A percentile compares a stretch with the other conserved stretches of the same genome.
phyloP scores from a whole-genome alignment of 1,140 invertebrate genomes.

The Neodiprion virginianus region DNA sequence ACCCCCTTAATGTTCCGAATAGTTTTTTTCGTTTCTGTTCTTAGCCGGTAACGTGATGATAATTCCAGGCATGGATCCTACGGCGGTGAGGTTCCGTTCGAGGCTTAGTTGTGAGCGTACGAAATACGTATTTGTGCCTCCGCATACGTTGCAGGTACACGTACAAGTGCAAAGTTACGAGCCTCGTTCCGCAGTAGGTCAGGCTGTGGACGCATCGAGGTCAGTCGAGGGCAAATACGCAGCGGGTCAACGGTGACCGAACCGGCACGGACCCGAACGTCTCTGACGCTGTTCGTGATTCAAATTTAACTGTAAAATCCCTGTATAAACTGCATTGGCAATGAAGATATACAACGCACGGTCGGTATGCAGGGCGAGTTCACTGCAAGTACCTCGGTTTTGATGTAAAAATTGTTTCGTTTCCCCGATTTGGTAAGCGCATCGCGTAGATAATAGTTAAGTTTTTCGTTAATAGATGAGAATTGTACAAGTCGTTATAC shows the following conservation, averaged over 20 bases:
- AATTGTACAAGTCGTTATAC: no score
- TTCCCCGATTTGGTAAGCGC: no score
- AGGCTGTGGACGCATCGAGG: constrained; percentile 54
- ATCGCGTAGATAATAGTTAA: no score
- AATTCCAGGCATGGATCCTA: neutral
- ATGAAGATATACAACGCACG: no score
- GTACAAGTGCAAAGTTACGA: neutral
- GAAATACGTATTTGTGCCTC: neutral
- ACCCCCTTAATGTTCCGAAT: neutral
- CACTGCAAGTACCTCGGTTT: no score
- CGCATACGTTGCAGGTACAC: constrained; percentile 6
- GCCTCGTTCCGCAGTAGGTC: constrained; percentile 48
- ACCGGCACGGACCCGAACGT: constrained; percentile 2
- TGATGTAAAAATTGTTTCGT: no score
- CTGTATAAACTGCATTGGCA: neutral
- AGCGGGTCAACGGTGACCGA: constrained; percentile 4
- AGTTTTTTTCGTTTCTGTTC: neutral
- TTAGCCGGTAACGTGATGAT: neutral
- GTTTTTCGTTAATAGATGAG: no score
- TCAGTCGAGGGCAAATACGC: constrained; percentile 46
- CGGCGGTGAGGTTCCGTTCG: neutral
- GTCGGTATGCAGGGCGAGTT: no score
- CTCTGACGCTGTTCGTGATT: neutral
- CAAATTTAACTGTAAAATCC: neutral
- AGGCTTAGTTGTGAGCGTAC: no score